Evolutionary conservation across 2,113 vertebrate genomes (phyloP).

Genomic region (human (Homo sapiens)): DNA sequence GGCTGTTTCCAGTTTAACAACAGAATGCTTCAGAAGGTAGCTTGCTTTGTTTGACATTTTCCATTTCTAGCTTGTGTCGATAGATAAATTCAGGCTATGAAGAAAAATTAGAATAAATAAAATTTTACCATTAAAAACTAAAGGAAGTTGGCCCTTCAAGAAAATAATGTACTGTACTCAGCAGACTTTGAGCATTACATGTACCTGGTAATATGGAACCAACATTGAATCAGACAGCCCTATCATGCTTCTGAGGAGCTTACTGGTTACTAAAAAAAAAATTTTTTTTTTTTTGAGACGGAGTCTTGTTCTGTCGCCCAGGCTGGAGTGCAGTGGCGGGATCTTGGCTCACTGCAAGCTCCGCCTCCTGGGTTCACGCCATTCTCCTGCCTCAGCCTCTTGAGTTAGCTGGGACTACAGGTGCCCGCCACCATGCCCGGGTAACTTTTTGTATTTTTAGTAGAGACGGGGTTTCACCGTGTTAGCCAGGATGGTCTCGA

Average conservation of each 20-base stretch:
- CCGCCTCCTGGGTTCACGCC: too few relatives aligned
- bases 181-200: fast-evolving
- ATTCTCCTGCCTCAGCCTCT: too few relatives aligned
- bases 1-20: neutral
- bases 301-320: too few relatives aligned
- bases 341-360: too few relatives aligned
- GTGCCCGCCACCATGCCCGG: too few relatives aligned
- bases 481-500: too few relatives aligned
- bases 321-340: too few relatives aligned
- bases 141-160: neutral
- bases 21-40: slow-evolving; percentile 4
- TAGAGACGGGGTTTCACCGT: too few relatives aligned
- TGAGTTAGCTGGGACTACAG: too few relatives aligned
- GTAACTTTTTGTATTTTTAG: too few relatives aligned
- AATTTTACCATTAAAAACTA: neutral
- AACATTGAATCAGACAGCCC: neutral
- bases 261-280: neutral
- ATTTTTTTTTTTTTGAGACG: neutral
- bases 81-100: neutral
- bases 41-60: slow-evolving; percentile 6
- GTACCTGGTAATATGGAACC: neutral
- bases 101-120: neutral
- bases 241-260: neutral
- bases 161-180: neutral
- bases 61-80: neutral